Evolutionary conservation across 2,113 vertebrate species (phyloP).

Genomic region (Prochilodus magdalenae): DNA sequence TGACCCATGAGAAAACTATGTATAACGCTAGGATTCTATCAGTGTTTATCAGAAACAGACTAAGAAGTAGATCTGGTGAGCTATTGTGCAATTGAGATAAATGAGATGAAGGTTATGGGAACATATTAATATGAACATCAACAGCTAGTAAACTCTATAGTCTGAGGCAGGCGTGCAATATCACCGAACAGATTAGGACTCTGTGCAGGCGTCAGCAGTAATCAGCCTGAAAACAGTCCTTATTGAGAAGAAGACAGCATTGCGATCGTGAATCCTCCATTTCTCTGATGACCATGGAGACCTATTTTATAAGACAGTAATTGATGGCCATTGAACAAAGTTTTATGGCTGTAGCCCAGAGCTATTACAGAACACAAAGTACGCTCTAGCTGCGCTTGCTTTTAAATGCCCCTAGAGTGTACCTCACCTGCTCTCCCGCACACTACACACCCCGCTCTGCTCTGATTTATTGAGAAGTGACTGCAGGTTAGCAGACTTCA

Average conservation of each 20-base stretch:
- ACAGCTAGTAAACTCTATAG: too few relatives aligned
- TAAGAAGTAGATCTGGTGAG: too few relatives aligned
- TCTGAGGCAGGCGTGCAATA: too few relatives aligned
- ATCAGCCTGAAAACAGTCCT: too few relatives aligned
- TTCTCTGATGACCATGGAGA: neutral
- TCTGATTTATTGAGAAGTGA: constrained; percentile 44
- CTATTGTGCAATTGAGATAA: too few relatives aligned
- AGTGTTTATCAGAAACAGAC: too few relatives aligned
- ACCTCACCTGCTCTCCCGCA: neutral
- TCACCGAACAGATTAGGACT: too few relatives aligned
- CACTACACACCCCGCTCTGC: neutral
- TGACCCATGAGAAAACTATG: too few relatives aligned
- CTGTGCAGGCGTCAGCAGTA: too few relatives aligned
- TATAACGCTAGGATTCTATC: too few relatives aligned
- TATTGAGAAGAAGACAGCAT: neutral
- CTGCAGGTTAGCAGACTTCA: constrained; percentile 45
- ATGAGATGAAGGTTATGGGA: too few relatives aligned
- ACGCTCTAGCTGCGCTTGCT: constrained; percentile 60
- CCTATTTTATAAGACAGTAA: constrained; percentile 20
- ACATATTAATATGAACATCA: too few relatives aligned
- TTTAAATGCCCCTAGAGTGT: constrained; percentile 61
- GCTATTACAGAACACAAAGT: constrained; percentile 59
- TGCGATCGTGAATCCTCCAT: neutral
- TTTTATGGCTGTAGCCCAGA: constrained; percentile 57
- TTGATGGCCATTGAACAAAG: constrained; percentile 33